phyloP scores from a whole-genome alignment of 1,140 invertebrate species.

The Anastatus disparis region DNA sequence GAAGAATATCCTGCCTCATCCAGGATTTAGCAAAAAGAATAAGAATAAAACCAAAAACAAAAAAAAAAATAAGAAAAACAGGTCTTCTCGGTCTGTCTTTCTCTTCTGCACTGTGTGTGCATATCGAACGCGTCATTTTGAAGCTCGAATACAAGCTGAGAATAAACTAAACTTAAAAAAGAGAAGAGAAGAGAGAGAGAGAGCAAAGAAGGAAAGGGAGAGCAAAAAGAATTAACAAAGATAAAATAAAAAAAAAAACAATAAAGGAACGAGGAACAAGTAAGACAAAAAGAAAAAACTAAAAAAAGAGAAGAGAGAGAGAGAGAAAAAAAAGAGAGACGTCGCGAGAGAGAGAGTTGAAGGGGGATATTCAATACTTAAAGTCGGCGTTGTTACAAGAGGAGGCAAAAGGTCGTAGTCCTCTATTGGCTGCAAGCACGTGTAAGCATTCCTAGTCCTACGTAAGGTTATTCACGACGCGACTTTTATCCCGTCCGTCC shows the following conservation, averaged over 20 bases:
- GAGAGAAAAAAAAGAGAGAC: too few species aligned
- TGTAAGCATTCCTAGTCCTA: background rate
- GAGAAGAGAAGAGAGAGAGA: background rate
- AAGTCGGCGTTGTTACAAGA: background rate
- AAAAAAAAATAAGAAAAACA: too few species aligned
- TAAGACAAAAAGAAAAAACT: too few species aligned
- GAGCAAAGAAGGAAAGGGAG: background rate
- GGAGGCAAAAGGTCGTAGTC: conserved; percentile 21
- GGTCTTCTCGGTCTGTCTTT: too few species aligned
- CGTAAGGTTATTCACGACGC: conserved; percentile 11
- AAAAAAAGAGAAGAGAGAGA: too few species aligned
- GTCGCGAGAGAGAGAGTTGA: too few species aligned
- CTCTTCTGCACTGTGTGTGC: too few species aligned
- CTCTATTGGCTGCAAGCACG: background rate
- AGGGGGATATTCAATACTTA: conserved; percentile 6
- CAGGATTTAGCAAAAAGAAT: conserved; percentile 22
- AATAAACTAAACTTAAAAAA: too few species aligned
- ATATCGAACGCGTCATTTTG: too few species aligned
- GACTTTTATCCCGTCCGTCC: too few species aligned
- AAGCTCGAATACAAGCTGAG: too few species aligned
- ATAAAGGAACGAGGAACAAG: background rate
- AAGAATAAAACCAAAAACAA: too few species aligned
- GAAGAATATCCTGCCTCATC: background rate
- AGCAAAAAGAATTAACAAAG: background rate
- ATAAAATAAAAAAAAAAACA: background rate